Evolutionary conservation across 1,140 invertebrate species (phyloP), one percentile per base, ranked within the genome.

Genomic region (Drosophila nikananu): DNA sequence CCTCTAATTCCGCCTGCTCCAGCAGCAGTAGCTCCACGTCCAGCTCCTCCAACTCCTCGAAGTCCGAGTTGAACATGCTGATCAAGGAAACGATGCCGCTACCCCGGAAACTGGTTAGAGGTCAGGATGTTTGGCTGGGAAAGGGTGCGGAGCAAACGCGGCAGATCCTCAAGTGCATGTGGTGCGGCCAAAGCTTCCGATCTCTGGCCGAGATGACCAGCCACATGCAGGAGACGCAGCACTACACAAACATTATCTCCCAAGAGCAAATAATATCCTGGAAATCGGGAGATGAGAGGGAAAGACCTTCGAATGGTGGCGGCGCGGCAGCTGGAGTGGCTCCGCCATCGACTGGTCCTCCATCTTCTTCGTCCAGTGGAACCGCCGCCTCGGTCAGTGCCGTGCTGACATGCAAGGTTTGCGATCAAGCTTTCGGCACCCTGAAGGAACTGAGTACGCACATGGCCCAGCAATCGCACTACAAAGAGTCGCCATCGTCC

Each of bases 181-280:
- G 98, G 97, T 99, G 99, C 90, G 98, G 98, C 1, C 98, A 99
- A 93, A 99, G 98, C 80, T 99, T 99, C 95, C 95, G 97, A 86
- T 98, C 98, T 0, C 93, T 99, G 51, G 98, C 98, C 6, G 98
- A 99, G 94, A 98, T 99, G 97, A 99, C 98, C 0, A 97, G 97
- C 74, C 98, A 99, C 92, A 99, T 99, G 99, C 98, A 99, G 92
- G 97, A 99, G 91, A 99, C 98, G 13, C 98, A 99, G 91, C 99
- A 99, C 92, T 99, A 99, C 93, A 99, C 98, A 0, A 99, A 99
- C 91, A 98, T 98, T 71, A 98, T 98, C 82, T 98, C 97, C 2
- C 98, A 98, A 92, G 98, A 98, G 93, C 98, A 98, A 94, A 98
- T 98, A 54, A 98, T 98, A 79, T 98, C 97, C 10, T 98, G 98